Evolutionary conservation across 2,888 invertebrate genomes (phyloP).

Genomic region (Trachelus stipa): DNA sequence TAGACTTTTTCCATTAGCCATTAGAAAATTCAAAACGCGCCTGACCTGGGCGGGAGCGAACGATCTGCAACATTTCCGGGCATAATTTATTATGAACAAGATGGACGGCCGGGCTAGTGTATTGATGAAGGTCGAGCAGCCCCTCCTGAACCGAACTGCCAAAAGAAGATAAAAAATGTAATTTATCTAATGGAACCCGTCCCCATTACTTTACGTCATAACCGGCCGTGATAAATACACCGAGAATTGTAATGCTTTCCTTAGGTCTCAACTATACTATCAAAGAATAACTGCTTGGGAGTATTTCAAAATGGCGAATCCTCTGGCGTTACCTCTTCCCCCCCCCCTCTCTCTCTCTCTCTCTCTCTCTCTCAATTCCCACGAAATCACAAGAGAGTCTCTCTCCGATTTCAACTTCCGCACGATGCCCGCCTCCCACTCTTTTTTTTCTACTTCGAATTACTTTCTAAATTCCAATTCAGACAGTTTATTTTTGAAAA

Average conservation of each 20-base stretch:
- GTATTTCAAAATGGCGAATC: no score
- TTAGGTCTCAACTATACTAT: background rate
- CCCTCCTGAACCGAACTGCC: slow-evolving; percentile 4
- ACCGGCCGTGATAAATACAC: slow-evolving; percentile 8
- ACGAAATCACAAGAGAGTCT: no score
- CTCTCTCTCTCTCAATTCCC: background rate
- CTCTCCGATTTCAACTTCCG: no score
- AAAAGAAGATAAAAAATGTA: slow-evolving; percentile 9
- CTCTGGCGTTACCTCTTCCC: background rate
- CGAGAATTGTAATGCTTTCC: background rate
- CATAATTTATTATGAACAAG: slow-evolving; percentile 6
- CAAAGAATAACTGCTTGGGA: no score
- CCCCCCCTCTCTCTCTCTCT: background rate
- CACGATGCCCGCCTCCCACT: no score
- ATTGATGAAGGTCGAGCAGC: slow-evolving; percentile 6
- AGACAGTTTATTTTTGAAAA: background rate
- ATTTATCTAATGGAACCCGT: slow-evolving; percentile 9
- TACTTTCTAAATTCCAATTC: no score
- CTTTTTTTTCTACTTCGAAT: no score
- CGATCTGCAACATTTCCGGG: slow-evolving; percentile 1
- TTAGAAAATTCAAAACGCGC: slow-evolving; percentile 2
- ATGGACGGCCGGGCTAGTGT: background rate
- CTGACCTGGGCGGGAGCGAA: background rate
- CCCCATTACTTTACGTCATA: slow-evolving; percentile 7
- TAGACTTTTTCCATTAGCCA: background rate